Percentiles rank a stretch among this genome's conserved stretches.
Evolutionary conservation across 2,888 invertebrate genomes (phyloP).

Genomic region (Ophioninae sp.): DNA sequence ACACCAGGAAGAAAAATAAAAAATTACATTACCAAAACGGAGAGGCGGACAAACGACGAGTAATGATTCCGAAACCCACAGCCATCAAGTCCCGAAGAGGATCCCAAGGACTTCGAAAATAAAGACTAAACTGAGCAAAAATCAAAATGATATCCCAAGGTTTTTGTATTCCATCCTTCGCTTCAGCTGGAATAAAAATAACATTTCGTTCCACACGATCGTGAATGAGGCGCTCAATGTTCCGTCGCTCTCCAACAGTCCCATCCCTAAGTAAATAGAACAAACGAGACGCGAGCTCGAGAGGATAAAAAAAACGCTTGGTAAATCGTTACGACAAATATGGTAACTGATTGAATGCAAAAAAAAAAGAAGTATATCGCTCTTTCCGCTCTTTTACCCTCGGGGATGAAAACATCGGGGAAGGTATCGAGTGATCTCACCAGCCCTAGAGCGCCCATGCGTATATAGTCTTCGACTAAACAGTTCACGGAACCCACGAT

Average conservation of each 20-base stretch:
- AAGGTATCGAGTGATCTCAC: slow-evolving; percentile 3
- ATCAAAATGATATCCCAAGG: no score
- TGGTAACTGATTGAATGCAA: slow-evolving; percentile 3
- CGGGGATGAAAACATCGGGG: neutral
- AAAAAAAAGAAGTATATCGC: neutral
- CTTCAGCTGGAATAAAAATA: neutral
- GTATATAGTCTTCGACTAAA: neutral
- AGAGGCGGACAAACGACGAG: neutral
- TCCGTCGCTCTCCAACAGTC: neutral
- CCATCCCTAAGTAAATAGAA: neutral
- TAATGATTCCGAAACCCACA: neutral
- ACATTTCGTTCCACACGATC: neutral
- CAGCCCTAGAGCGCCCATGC: slow-evolving; percentile 10
- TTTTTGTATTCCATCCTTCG: no score
- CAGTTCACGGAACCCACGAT: neutral
- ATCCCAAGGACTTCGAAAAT: neutral
- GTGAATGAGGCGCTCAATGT: neutral
- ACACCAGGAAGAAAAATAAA: neutral
- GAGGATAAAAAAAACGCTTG: neutral
- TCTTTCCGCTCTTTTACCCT: neutral
- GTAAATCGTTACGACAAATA: slow-evolving; percentile 1
- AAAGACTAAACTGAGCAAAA: no score
- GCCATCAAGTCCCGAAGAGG: neutral
- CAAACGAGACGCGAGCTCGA: neutral
- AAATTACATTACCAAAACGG: neutral